These are phyloP conservation scores for Ashinkailepas kermadecensis DNA, from an alignment of 2,888 invertebrate genomes.

Conservation along the genomic window DNA sequence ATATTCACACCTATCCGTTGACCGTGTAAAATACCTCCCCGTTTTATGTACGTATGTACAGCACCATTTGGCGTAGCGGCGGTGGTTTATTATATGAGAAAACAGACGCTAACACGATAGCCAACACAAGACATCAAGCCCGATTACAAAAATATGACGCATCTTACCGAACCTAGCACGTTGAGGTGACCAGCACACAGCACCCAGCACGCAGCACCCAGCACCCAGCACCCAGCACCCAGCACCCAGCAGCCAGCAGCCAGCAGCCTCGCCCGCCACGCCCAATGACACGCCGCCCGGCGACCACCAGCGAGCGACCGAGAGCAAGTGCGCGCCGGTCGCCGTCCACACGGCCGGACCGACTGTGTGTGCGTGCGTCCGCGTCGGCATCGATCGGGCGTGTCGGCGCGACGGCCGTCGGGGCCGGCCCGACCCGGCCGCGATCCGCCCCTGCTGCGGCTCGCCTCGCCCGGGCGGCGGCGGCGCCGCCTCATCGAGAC, in stretches of 20 bases:
- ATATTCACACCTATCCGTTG: constrained; percentile 9
- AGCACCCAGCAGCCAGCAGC: no score
- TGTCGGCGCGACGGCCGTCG: no score
- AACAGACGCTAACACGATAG: constrained; percentile 14
- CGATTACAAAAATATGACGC: constrained; percentile 19
- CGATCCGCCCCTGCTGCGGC: neutral
- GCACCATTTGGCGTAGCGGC: neutral
- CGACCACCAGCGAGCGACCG: no score
- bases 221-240: no score
- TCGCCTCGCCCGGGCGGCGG: neutral
- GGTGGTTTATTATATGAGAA: neutral
- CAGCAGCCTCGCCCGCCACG: no score
- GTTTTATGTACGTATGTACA: constrained; percentile 9
- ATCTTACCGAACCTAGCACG: neutral
- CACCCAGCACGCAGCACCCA: neutral
- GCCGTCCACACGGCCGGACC: neutral
- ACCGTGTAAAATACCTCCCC: neutral
- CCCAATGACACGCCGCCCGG: no score
- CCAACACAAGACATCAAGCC: constrained; percentile 19
- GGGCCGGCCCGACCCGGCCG: no score
- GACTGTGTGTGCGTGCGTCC: neutral
- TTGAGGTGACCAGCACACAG: neutral
- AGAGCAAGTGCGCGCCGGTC: no score
- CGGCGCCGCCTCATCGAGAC: neutral
- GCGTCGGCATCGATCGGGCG: neutral